These are phyloP conservation scores for Sthenelais limicola DNA, from an alignment of 2,888 invertebrate species.

Conservation along the genomic window DNA sequence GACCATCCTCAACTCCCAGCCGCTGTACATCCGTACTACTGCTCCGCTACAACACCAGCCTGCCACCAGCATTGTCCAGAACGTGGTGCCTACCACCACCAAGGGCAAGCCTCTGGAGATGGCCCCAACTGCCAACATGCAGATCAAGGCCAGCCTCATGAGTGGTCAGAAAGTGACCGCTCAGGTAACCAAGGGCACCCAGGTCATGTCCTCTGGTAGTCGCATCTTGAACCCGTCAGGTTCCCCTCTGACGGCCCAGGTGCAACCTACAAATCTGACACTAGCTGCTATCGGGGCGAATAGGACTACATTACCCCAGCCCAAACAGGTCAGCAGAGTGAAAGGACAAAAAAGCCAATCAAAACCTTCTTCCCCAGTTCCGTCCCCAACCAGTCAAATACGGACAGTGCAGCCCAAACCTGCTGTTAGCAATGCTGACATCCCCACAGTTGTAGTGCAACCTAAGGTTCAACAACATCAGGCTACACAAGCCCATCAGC, in stretches of 20 bases:
- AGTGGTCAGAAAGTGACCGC: neutral
- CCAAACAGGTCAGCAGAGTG: slow-evolving; percentile 48
- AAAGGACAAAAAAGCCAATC: slow-evolving; percentile 50
- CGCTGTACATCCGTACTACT: slow-evolving; percentile 64
- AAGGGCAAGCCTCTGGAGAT: neutral
- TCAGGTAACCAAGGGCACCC: neutral
- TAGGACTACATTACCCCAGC: slow-evolving; percentile 5
- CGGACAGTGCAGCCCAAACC: neutral
- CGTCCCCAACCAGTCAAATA: neutral
- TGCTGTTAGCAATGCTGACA: neutral
- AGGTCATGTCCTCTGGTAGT: slow-evolving; percentile 3
- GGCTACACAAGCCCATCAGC: slow-evolving; percentile 8
- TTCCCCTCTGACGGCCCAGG: slow-evolving; percentile 19
- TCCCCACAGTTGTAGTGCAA: slow-evolving; percentile 29
- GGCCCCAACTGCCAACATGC: neutral
- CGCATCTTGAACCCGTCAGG: slow-evolving; percentile 15
- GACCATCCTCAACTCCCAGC: slow-evolving; percentile 61
- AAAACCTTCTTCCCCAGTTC: slow-evolving; percentile 51
- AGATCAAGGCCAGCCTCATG: slow-evolving; percentile 22
- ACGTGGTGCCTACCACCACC: neutral
- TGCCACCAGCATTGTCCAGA: slow-evolving; percentile 5
- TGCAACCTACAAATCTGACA: slow-evolving; percentile 34
- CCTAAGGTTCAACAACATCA: slow-evolving; percentile 29
- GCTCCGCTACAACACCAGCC: slow-evolving; percentile 48
- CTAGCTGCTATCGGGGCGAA: neutral